Evolutionary conservation across 1,140 invertebrate species (phyloP), one percentile per base, ranked within the genome.

Genomic region (Anagrus nilaparvatae): DNA sequence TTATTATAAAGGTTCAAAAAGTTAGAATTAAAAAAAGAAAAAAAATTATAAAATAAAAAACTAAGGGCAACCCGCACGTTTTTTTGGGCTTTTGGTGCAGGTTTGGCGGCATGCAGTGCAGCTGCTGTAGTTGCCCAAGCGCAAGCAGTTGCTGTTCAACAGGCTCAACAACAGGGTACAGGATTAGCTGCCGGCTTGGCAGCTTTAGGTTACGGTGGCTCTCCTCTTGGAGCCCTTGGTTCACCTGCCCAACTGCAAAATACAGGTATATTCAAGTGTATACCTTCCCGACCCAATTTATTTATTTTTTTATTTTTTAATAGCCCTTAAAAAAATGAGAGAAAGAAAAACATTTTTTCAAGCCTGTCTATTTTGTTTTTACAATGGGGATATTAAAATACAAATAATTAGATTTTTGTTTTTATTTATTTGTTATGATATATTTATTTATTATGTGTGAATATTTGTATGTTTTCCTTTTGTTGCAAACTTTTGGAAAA

Each of bases 71-170:
- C 46, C 50, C 49, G 58, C 58, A 52, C 61, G 62, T 62, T 57
- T 58, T 57, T 53, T 56, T 57, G 63, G 61, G 58, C 58, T 63
- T 64, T 61, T 59, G 63, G 63, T 64, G 63, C 63, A 69, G 66
- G 66, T 69, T 52, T 69, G 43, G 66, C 65, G 29, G 64, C 64
- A 47, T 67, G 66, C 61, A 69, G 62, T 53, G 63, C 65, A 51
- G 65, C 65, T 39, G 64, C 63, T 31, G 64, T 64, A 49, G 64
- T 67, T 47, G 66, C 63, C 31, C 64, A 67, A 49, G 65, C 64
- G 43, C 65, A 68, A 43, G 64, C 64, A 31, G 66, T 67, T 43
- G 66, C 66, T 21, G 64, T 66, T 23, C 66, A 69, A 44, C 66
- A 69, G 54, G 66, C 62, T 44, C 66, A 69, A 38, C 65, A 69